Conservation (phyloP, 2,888 invertebrate genomes). For the Chorisops tibialis region DNA sequence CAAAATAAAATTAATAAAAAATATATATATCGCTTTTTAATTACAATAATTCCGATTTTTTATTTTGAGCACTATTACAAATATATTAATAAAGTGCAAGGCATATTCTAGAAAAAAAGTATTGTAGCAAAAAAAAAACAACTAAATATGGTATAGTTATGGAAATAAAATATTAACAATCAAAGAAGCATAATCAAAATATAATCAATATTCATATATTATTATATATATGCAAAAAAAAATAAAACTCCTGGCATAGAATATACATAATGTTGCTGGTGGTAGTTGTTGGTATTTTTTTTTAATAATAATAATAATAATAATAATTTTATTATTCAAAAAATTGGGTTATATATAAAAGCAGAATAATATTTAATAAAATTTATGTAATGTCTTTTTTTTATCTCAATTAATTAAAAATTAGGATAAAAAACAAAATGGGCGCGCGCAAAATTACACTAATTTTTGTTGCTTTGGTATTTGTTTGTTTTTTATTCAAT, state of each 20-base stretch:
- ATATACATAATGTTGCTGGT: constrained; percentile 16
- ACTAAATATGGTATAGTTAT: background rate
- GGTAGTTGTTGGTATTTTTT: too few relatives aligned
- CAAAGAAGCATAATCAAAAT: background rate
- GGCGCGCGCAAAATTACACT: constrained; percentile 37
- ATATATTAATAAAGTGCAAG: constrained; percentile 32
- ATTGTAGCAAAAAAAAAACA: constrained; percentile 13
- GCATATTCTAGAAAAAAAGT: constrained; percentile 31
- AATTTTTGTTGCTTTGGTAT: too few relatives aligned
- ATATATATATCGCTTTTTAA: background rate
- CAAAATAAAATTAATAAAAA: background rate
- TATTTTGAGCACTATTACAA: constrained; percentile 8
- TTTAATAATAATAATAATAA: too few relatives aligned
- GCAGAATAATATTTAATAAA: background rate
- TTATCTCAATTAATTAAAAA: constrained; percentile 19
- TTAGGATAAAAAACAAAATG: constrained; percentile 36
- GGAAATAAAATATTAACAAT: background rate
- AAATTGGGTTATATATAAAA: constrained; percentile 3
- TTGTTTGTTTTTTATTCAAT: too few relatives aligned
- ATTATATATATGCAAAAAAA: background rate
- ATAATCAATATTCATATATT: background rate
- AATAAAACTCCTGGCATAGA: constrained; percentile 32
- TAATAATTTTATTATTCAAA: background rate
- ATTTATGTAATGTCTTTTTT: constrained; percentile 23
- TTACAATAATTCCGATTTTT: background rate